phyloP scores from a whole-genome alignment of 2,113 vertebrate species.

The Sialia sialis region DNA sequence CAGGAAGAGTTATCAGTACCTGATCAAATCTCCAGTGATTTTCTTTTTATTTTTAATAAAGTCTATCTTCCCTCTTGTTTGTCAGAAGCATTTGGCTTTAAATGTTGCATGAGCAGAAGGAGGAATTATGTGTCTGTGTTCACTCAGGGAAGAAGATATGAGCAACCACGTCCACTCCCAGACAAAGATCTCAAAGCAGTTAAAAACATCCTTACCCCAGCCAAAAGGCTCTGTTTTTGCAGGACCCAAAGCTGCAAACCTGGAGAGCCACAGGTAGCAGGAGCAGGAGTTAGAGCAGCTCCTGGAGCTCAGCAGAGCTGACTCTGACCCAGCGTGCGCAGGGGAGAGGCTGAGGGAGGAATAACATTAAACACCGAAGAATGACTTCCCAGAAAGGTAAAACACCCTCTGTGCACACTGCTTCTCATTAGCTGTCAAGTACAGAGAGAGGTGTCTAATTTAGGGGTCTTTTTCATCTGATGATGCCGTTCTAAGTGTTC shows the following conservation, averaged over 20 bases:
- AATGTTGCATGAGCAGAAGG: slow-evolving; percentile 16
- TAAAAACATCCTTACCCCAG: neutral
- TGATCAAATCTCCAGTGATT: slow-evolving; percentile 38
- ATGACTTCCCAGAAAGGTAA: neutral
- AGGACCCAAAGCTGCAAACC: neutral
- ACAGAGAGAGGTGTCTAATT: neutral
- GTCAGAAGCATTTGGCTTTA: slow-evolving; percentile 51
- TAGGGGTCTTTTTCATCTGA: neutral
- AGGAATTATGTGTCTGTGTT: neutral
- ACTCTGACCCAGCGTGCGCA: neutral
- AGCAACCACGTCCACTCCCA: neutral
- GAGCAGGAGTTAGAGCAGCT: neutral
- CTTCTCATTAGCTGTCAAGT: neutral
- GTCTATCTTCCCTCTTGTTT: slow-evolving; percentile 17
- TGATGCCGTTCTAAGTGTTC: neutral
- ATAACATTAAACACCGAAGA: neutral
- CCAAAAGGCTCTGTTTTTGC: neutral
- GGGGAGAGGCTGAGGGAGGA: neutral
- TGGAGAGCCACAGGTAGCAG: neutral
- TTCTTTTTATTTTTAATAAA: slow-evolving; percentile 65
- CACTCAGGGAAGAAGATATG: neutral
- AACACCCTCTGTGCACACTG: neutral
- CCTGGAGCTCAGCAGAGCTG: neutral
- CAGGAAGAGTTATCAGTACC: slow-evolving; percentile 47
- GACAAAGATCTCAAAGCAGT: neutral